These are phyloP conservation scores for Clarias macrocephalus DNA, from an alignment of 2,113 vertebrate species.

Conservation along the genomic window DNA sequence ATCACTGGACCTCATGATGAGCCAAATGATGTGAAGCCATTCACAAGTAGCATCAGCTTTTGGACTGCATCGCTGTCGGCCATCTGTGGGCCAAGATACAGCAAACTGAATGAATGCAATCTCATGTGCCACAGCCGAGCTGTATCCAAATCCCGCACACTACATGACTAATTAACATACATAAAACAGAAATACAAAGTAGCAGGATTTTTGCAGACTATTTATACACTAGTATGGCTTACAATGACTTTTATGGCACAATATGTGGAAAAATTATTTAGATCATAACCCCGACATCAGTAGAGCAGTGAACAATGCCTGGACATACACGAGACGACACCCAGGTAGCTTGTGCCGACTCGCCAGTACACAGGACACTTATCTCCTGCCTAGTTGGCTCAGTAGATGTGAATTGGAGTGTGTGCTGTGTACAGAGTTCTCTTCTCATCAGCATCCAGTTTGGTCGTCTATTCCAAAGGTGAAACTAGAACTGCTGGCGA, in stretches of 20 bases:
- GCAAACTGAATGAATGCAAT: conserved; percentile 20
- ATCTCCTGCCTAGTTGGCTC: conserved; percentile 12
- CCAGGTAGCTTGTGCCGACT: not conserved
- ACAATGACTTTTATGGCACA: not conserved
- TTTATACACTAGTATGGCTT: not conserved
- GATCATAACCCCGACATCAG: not conserved
- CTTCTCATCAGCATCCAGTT: conserved; percentile 24
- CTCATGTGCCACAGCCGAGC: conserved; percentile 3
- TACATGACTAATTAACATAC: not conserved
- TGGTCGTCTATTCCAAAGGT: conserved; percentile 22
- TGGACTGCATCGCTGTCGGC: conserved; percentile 30
- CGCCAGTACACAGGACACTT: conserved; percentile 22
- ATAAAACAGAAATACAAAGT: not conserved
- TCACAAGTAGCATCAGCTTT: conserved; percentile 38
- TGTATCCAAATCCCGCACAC: not conserved
- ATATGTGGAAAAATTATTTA: not conserved
- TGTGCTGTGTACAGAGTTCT: not conserved
- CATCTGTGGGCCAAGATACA: conserved; percentile 39
- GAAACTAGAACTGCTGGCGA: conserved; percentile 11
- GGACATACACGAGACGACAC: conserved; percentile 16
- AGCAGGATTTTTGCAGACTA: not conserved
- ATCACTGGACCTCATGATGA: conserved; percentile 17
- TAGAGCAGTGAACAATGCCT: not conserved
- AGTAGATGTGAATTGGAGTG: not conserved
- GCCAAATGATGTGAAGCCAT: conserved; percentile 42